These are phyloP conservation scores for Campylomormyrus tamandua DNA, from an alignment of 2,113 vertebrate genomes.

Conservation along the genomic window DNA sequence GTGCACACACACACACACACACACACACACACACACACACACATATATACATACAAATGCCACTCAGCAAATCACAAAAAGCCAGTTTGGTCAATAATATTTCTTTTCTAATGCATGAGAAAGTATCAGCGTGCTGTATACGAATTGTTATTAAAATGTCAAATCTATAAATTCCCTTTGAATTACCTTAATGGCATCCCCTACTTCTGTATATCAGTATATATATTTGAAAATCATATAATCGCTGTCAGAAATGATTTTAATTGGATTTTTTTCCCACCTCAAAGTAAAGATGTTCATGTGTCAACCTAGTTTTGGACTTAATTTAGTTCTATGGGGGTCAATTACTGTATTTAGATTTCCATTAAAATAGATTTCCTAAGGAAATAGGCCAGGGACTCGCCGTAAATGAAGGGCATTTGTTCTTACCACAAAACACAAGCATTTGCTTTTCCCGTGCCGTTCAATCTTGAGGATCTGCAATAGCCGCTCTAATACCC, in stretches of 20 bases:
- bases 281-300: conserved; percentile 2
- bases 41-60: too few species aligned
- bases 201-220: neutral
- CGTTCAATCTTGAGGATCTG: neutral
- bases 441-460: neutral
- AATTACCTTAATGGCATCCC: neutral
- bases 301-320: conserved; percentile 21
- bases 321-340: conserved; percentile 23
- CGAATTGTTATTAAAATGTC: neutral
- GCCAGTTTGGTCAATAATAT: neutral
- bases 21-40: too few species aligned
- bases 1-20: too few species aligned
- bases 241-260: neutral
- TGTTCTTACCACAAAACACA: neutral
- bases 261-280: neutral
- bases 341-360: conserved; percentile 24
- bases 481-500: neutral
- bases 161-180: neutral
- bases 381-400: conserved; percentile 15
- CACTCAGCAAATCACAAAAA: neutral
- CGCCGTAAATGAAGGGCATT: neutral
- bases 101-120: neutral
- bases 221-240: neutral
- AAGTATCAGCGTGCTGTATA: neutral
- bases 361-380: conserved; percentile 18